A percentile compares a stretch with the other conserved stretches of the same genome.
These are phyloP conservation scores for Lasioglossum zephyrum DNA, from an alignment of 2,888 invertebrate genomes.

Conservation along the genomic window DNA sequence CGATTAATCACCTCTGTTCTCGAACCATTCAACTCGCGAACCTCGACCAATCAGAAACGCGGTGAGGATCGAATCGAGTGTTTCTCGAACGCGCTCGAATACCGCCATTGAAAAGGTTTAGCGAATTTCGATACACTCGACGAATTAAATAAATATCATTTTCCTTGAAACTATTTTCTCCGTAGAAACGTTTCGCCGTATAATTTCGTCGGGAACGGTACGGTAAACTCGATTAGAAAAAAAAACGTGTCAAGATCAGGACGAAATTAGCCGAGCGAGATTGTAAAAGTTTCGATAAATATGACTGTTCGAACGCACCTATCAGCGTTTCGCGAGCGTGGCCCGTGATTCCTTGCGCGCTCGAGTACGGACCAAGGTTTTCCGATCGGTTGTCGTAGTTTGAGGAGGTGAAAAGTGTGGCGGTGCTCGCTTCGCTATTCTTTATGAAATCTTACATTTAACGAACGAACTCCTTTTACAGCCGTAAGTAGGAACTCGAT, in stretches of 20 bases:
- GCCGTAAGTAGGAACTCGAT: conserved; percentile 74
- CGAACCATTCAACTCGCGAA: not conserved
- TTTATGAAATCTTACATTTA: conserved; percentile 78
- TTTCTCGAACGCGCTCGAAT: conserved; percentile 26
- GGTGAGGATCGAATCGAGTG: not conserved
- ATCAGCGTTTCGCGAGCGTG: conserved; percentile 66
- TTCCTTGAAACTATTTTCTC: not conserved
- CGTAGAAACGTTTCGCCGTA: not conserved
- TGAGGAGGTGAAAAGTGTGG: conserved; percentile 68
- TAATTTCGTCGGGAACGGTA: not conserved
- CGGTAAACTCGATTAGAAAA: not conserved
- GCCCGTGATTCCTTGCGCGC: conserved; percentile 76
- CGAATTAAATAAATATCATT: not conserved
- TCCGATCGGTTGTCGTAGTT: conserved; percentile 64
- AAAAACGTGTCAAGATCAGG: not conserved
- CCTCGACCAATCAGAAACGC: conserved; percentile 25
- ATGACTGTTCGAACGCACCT: conserved; percentile 61
- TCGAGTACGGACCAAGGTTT: conserved; percentile 66
- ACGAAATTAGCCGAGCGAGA: conserved; percentile 6
- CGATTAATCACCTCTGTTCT: not conserved
- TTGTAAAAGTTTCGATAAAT: conserved; percentile 50
- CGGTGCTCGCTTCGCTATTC: conserved; percentile 69
- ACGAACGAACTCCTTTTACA: conserved; percentile 73
- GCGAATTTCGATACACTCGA: not conserved
- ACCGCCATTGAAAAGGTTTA: not conserved